A percentile compares a stretch with the other conserved stretches of the same genome.
Evolutionary conservation across 2,888 invertebrate genomes (phyloP).

Genomic region (Incurvaria masculella): DNA sequence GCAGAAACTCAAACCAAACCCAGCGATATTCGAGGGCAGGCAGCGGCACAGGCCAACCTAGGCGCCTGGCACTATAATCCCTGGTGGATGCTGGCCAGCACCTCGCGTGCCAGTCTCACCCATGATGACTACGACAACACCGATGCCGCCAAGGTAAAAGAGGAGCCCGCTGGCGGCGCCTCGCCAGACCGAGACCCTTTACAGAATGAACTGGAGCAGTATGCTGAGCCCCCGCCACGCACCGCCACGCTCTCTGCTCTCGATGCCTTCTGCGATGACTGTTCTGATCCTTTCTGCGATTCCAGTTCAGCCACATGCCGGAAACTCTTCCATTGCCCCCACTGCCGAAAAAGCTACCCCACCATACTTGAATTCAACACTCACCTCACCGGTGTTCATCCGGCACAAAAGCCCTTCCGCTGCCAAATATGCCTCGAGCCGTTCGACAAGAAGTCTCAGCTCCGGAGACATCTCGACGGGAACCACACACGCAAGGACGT

Average conservation of each 20-base stretch:
- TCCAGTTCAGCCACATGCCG: constrained; percentile 44
- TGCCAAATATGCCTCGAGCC: constrained; percentile 55
- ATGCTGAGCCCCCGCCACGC: constrained; percentile 38
- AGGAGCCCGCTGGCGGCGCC: constrained; percentile 40
- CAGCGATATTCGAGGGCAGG: constrained; percentile 41
- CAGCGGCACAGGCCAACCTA: constrained; percentile 33
- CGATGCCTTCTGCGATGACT: constrained; percentile 52
- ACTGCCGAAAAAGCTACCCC: constrained; percentile 53
- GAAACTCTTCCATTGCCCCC: constrained; percentile 53
- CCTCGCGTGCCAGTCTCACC: constrained; percentile 42
- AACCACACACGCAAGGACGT: constrained; percentile 52
- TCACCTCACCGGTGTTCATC: constrained; percentile 51
- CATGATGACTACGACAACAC: constrained; percentile 47
- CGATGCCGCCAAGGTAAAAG: constrained; percentile 47
- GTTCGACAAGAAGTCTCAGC: constrained; percentile 49
- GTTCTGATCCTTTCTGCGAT: constrained; percentile 53
- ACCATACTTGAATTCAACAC: constrained; percentile 53
- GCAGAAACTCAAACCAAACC: constrained; percentile 53
- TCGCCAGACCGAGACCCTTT: constrained; percentile 45
- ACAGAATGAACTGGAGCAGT: constrained; percentile 34
- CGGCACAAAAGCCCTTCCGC: constrained; percentile 51
- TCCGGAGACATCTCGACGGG: constrained; percentile 50
- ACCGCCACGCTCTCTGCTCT: constrained; percentile 28
- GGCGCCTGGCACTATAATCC: constrained; percentile 54
- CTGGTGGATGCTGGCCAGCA: constrained; percentile 55